Conservation (phyloP, 2,113 vertebrate genomes). For the Calidris pygmaea region DNA sequence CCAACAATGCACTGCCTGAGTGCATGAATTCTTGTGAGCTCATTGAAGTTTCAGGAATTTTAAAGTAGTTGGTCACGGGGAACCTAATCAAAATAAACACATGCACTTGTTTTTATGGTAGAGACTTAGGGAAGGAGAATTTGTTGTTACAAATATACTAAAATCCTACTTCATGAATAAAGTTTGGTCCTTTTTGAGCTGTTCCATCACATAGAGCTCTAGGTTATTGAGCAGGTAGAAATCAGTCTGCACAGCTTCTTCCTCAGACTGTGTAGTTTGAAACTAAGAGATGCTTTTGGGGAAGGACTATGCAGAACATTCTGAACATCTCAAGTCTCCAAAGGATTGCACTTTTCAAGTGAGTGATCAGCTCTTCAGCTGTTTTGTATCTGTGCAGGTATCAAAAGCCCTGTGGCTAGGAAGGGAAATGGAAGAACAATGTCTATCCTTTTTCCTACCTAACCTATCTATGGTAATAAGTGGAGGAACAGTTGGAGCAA, state of each 20-base stretch:
- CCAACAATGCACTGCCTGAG: background rate
- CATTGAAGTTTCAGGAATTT: background rate
- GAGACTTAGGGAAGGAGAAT: background rate
- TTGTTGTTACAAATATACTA: background rate
- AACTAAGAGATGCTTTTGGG: background rate
- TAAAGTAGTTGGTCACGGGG: background rate
- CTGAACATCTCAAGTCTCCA: background rate
- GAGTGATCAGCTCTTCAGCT: background rate
- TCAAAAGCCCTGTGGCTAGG: background rate
- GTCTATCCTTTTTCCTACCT: background rate
- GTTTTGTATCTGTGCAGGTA: background rate
- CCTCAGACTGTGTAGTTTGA: background rate
- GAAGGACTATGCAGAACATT: background rate
- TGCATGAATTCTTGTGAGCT: background rate
- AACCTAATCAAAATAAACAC: background rate
- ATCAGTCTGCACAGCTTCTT: background rate
- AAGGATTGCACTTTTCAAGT: background rate
- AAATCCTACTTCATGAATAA: background rate
- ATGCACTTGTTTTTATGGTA: background rate
- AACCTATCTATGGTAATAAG: background rate
- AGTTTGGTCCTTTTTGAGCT: background rate
- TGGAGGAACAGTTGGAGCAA: background rate
- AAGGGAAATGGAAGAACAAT: background rate
- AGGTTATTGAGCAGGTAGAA: background rate
- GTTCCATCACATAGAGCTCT: background rate